phyloP scores from a whole-genome alignment of 2,797 vertebrate genomes.

The Paramormyrops hopkinsi region DNA sequence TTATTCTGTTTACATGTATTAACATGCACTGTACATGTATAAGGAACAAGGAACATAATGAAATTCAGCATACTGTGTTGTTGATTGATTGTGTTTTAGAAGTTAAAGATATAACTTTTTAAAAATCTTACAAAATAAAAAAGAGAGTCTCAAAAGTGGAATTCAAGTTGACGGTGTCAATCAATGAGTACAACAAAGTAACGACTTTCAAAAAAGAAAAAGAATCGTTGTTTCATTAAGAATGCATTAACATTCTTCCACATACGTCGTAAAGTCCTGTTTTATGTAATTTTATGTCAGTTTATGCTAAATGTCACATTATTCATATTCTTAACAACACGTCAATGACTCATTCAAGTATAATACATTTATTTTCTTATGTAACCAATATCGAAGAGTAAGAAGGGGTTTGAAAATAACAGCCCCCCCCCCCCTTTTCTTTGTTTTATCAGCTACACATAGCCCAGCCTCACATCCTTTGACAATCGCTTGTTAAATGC shows the following conservation, averaged over 20 bases:
- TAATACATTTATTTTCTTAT: conserved; percentile 11
- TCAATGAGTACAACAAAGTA: neutral
- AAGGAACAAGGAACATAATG: neutral
- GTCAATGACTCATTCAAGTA: conserved; percentile 7
- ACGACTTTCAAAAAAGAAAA: neutral
- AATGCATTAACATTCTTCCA: neutral
- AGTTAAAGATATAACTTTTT: neutral
- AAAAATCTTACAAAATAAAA: neutral
- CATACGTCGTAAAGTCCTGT: neutral
- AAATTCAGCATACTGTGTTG: neutral
- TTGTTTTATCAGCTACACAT: neutral
- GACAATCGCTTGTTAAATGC: neutral
- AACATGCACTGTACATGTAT: neutral
- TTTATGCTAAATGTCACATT: neutral
- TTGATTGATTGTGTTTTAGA: neutral
- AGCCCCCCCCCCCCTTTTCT: neutral
- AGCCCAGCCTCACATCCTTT: neutral
- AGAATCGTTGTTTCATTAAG: neutral
- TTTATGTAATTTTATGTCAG: neutral
- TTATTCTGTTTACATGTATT: neutral
- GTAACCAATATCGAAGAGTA: neutral
- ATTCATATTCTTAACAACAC: conserved; percentile 8
- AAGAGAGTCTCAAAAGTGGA: neutral
- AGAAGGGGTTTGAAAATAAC: neutral
- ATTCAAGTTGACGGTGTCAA: neutral